Evolutionary conservation across 2,888 invertebrate species (phyloP).

Genomic region (Willowsia nigromaculata): DNA sequence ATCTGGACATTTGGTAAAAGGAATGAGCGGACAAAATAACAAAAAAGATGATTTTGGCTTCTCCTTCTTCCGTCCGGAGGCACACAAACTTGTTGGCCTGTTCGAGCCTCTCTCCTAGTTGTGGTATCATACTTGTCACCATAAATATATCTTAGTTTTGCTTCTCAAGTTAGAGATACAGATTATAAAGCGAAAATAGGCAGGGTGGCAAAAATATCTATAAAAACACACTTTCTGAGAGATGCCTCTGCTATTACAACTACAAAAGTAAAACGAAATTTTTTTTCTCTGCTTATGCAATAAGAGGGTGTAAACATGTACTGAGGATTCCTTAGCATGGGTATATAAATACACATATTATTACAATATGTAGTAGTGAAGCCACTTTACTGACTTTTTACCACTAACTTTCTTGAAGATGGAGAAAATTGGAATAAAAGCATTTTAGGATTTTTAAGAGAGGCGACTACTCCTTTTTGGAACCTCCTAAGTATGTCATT

Average conservation of each 20-base stretch:
- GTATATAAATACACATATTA: background rate
- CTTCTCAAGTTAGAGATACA: conserved; percentile 33
- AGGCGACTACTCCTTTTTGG: conserved; percentile 56
- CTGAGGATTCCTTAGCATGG: background rate
- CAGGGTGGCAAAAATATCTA: conserved; percentile 9
- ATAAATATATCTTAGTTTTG: conserved; percentile 69
- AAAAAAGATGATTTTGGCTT: conserved; percentile 57
- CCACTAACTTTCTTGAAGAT: conserved; percentile 66
- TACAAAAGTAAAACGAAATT: background rate
- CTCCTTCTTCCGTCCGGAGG: conserved; percentile 61
- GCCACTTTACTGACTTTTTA: conserved; percentile 65
- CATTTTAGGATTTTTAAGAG: conserved; percentile 75
- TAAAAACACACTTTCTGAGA: background rate
- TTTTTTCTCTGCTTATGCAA: background rate
- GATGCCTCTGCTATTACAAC: background rate
- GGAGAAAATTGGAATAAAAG: conserved; percentile 79
- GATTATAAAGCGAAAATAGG: conserved; percentile 17
- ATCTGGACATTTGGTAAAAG: background rate
- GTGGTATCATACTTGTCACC: conserved; percentile 65
- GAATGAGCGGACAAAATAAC: conserved; percentile 26
- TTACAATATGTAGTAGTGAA: conserved; percentile 34
- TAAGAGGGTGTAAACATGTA: background rate
- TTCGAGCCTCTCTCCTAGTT: conserved; percentile 26
- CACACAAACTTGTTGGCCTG: conserved; percentile 43
- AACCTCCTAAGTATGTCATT: conserved; percentile 73